phyloP scores from a whole-genome alignment of 2,797 vertebrate species.

The Mus caroli region DNA sequence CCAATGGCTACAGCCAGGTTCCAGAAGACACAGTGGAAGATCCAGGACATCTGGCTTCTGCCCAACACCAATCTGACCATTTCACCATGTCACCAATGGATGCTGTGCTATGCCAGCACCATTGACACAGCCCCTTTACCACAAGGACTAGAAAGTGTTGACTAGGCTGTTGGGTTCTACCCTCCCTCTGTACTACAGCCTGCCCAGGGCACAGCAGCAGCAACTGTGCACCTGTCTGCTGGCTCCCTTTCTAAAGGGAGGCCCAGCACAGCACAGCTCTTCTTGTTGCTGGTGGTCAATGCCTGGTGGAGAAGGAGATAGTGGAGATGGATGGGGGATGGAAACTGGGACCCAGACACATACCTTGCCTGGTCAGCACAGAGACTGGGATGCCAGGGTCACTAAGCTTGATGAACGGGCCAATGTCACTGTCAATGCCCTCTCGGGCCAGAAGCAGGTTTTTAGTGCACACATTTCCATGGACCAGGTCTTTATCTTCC shows the following conservation, averaged over 20 bases:
- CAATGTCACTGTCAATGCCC: conserved; percentile 92
- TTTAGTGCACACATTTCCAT: conserved; percentile 97
- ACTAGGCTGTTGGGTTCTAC: background rate
- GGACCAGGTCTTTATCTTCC: conserved; percentile 99
- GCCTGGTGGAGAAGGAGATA: too few relatives aligned
- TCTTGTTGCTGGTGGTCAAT: background rate
- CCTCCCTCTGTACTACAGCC: fast-evolving
- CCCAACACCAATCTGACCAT: background rate
- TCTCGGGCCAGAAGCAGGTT: conserved; percentile 97
- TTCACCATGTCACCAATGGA: background rate
- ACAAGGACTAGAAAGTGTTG: background rate
- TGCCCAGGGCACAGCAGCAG: background rate
- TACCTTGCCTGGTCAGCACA: conserved; percentile 96
- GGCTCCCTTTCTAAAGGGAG: background rate
- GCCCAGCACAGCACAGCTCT: background rate
- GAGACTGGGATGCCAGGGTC: conserved; percentile 98
- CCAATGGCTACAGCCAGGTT: background rate
- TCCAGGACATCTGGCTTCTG: background rate
- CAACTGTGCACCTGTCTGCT: background rate
- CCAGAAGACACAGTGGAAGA: background rate
- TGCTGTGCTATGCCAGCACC: background rate
- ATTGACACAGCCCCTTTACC: background rate
- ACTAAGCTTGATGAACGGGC: conserved; percentile 98
- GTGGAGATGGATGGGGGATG: background rate
- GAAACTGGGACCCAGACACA: fast-evolving